Percentiles rank a stretch among this genome's conserved stretches.
phyloP scores from a whole-genome alignment of 2,113 vertebrate species.

The pig (Sus scrofa) region DNA sequence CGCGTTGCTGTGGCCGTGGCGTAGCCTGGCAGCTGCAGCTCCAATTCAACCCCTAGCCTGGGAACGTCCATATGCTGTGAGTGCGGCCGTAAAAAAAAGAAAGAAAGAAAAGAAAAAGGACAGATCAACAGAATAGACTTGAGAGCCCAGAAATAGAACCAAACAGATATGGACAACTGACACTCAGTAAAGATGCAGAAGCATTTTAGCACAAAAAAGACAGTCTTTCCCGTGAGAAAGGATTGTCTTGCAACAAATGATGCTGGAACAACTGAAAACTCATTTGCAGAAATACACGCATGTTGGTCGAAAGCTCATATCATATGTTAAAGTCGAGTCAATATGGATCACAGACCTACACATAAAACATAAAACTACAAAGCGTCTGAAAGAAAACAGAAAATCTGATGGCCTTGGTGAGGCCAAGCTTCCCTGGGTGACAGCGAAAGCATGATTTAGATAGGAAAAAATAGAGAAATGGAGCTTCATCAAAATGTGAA shows the following conservation, averaged over 20 bases:
- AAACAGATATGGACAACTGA: neutral
- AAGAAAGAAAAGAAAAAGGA: no score
- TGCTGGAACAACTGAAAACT: neutral
- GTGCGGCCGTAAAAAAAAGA: no score
- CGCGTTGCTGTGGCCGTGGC: no score
- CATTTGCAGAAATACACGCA: neutral
- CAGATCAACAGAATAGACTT: neutral
- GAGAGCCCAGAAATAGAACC: neutral
- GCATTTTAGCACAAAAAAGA: neutral
- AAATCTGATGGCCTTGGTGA: neutral
- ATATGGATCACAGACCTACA: neutral
- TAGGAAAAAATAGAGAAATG: neutral
- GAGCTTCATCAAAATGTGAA: neutral
- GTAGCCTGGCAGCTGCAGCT: no score
- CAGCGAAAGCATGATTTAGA: neutral
- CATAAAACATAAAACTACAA: neutral
- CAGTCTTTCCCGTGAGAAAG: neutral
- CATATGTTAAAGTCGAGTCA: neutral
- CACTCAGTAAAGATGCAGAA: neutral
- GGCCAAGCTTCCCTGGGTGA: neutral
- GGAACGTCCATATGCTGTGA: no score
- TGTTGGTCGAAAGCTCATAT: no score
- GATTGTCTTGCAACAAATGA: neutral
- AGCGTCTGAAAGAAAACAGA: neutral
- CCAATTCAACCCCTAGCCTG: no score